Evolutionary conservation across 2,113 vertebrate species (phyloP).

Genomic region (Thalassoma bifasciatum): DNA sequence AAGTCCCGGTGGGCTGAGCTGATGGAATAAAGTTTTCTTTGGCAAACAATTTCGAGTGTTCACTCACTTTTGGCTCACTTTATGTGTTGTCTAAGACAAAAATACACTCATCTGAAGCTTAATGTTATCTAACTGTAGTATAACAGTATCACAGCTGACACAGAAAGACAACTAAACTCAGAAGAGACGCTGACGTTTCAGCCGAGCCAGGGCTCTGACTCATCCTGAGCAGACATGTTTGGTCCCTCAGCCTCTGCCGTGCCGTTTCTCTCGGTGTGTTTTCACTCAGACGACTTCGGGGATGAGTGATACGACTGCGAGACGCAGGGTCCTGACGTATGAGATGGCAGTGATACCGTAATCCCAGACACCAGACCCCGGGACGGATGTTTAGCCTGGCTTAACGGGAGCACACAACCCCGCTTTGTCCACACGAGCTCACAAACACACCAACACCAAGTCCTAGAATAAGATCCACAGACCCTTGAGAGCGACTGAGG

Average conservation of each 20-base stretch:
- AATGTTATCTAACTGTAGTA: neutral
- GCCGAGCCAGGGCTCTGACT: slow-evolving; percentile 45
- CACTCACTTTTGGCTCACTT: neutral
- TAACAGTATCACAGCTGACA: neutral
- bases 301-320: slow-evolving; percentile 36
- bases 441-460: slow-evolving; percentile 4
- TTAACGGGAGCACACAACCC: slow-evolving; percentile 15
- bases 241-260: slow-evolving; percentile 31
- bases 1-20: neutral
- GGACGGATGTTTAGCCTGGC: slow-evolving; percentile 51
- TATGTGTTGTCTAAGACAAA: neutral
- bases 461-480: slow-evolving; percentile 34
- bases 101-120: neutral
- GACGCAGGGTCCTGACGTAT: slow-evolving; percentile 48
- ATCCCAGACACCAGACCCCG: slow-evolving; percentile 46
- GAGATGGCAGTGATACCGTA: slow-evolving; percentile 46
- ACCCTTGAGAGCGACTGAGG: neutral
- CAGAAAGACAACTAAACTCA: slow-evolving; percentile 24
- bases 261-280: slow-evolving; percentile 10
- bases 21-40: neutral
- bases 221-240: slow-evolving; percentile 47
- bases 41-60: neutral
- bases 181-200: slow-evolving; percentile 23
- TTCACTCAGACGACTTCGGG: slow-evolving; percentile 32
- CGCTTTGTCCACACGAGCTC: slow-evolving; percentile 13